These are phyloP conservation scores for Hippocampus abdominalis DNA, from an alignment of 2,113 vertebrate genomes.

Conservation along the genomic window DNA sequence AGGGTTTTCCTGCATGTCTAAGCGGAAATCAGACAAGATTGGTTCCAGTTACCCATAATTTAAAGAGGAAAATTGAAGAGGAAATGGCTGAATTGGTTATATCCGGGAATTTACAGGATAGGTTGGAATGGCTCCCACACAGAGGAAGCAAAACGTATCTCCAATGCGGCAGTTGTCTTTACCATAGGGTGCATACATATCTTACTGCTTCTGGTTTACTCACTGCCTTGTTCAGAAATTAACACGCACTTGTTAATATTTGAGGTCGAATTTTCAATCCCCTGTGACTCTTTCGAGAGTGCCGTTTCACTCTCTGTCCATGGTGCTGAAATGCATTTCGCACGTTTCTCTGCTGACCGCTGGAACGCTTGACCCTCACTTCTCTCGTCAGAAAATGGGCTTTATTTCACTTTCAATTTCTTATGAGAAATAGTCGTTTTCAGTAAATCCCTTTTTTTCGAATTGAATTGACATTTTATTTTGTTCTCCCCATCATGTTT, in stretches of 20 bases:
- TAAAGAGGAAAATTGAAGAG: no score
- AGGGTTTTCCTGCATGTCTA: no score
- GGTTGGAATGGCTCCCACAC: no score
- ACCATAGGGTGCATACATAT: no score
- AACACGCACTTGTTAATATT: not conserved
- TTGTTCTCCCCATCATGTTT: not conserved
- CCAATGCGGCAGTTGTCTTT: no score
- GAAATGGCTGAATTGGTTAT: no score
- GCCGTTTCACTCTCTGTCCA: not conserved
- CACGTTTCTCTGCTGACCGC: not conserved
- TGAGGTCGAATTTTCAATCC: not conserved
- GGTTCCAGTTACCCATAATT: no score
- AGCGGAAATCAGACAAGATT: no score
- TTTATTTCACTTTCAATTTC: no score
- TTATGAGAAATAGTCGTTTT: not conserved
- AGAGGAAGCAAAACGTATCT: no score
- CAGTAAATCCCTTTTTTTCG: not conserved
- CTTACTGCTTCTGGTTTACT: not conserved
- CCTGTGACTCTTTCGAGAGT: not conserved
- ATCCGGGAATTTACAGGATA: no score
- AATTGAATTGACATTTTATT: not conserved
- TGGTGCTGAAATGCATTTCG: not conserved
- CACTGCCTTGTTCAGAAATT: not conserved
- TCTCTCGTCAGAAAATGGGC: not conserved
- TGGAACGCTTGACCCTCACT: not conserved